These are phyloP conservation scores for Muricea muricata DNA, from an alignment of 92 coral and sea anemone genomes.

Conservation along the genomic window DNA sequence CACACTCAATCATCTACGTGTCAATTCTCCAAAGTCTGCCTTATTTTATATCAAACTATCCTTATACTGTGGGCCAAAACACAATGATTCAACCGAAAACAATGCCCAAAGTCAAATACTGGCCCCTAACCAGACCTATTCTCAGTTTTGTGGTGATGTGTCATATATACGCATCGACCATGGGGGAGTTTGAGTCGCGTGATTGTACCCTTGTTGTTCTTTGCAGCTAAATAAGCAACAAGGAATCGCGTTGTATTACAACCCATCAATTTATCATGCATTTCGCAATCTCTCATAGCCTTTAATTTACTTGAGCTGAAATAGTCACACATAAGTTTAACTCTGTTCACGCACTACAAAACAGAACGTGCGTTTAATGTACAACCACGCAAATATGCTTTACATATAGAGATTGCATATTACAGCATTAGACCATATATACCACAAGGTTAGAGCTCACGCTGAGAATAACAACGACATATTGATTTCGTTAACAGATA, in stretches of 20 bases:
- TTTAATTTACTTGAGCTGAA: neutral
- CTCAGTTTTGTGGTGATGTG: neutral
- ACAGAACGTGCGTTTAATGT: neutral
- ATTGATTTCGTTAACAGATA: conserved; percentile 37
- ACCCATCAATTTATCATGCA: neutral
- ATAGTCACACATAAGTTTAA: neutral
- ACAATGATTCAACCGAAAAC: no score
- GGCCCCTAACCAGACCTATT: no score
- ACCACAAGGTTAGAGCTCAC: neutral
- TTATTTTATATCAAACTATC: no score
- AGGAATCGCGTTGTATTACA: neutral
- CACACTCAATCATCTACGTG: neutral
- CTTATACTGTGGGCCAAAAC: no score
- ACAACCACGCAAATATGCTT: neutral
- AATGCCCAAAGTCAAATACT: no score
- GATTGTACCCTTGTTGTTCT: neutral
- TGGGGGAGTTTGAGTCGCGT: neutral
- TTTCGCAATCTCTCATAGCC: neutral
- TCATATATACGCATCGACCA: neutral
- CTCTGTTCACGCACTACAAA: neutral
- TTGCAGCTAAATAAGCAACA: neutral
- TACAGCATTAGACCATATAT: no score
- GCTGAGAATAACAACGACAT: conserved; percentile 25
- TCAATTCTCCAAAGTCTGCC: no score
- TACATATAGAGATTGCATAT: neutral